Percentiles rank a stretch among this genome's conserved stretches.
phyloP scores from a whole-genome alignment of 2,113 vertebrate genomes.

The Oncorhynchus mykiss region DNA sequence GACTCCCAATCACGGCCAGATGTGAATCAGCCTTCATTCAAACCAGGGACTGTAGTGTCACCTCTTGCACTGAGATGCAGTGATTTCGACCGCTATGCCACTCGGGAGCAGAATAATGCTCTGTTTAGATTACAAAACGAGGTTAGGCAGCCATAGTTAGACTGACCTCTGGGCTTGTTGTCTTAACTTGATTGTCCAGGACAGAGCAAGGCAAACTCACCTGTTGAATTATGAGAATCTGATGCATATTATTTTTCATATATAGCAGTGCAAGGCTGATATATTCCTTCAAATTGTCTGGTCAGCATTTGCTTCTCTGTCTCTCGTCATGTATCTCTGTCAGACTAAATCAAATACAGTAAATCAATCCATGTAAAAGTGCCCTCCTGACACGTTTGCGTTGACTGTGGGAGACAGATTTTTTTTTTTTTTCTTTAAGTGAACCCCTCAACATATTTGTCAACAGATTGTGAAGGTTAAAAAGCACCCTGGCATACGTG shows the following conservation, averaged over 20 bases:
- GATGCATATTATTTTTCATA: neutral
- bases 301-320: neutral
- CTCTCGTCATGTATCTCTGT: constrained; percentile 16
- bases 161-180: neutral
- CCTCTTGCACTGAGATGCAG: too few relatives aligned
- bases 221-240: neutral
- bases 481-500: constrained; percentile 42
- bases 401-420: constrained; percentile 29
- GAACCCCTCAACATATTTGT: constrained; percentile 31
- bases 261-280: neutral
- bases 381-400: constrained; percentile 32
- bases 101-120: neutral
- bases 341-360: constrained; percentile 35
- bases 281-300: constrained; percentile 20
- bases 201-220: neutral
- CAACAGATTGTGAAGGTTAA: constrained; percentile 49
- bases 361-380: constrained; percentile 4
- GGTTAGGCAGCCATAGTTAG: neutral
- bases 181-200: neutral
- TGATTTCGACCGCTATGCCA: too few relatives aligned
- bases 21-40: too few relatives aligned
- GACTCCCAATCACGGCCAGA: too few relatives aligned
- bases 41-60: too few relatives aligned
- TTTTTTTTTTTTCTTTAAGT: constrained; percentile 16
- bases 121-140: neutral